Evolutionary conservation across 2,113 vertebrate species (phyloP).

Genomic region (Oncorhynchus tshawytscha): DNA sequence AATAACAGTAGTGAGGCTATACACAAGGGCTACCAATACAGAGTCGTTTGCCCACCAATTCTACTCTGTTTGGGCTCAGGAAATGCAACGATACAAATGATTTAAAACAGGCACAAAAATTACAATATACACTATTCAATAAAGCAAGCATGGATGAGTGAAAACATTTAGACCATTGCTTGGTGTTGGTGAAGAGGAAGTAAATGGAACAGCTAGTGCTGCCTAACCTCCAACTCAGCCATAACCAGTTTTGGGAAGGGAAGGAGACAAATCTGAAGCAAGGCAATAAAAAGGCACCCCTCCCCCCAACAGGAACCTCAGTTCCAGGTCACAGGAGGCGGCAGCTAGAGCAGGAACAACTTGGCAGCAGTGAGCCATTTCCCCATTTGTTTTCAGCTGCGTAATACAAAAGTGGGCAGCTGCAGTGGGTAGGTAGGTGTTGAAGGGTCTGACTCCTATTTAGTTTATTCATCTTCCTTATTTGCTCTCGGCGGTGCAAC

Average conservation of each 20-base stretch:
- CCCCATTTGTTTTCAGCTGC: constrained; percentile 31
- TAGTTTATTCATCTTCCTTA: constrained; percentile 26
- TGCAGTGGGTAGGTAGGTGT: too few relatives aligned
- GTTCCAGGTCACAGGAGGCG: constrained; percentile 29
- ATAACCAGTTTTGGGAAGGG: neutral
- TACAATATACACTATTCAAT: neutral
- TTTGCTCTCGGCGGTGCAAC: constrained; percentile 28
- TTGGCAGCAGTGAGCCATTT: constrained; percentile 4
- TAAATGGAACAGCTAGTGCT: neutral
- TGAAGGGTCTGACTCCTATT: constrained; percentile 5
- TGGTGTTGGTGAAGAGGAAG: neutral
- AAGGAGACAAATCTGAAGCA: constrained; percentile 6
- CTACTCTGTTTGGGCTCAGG: neutral
- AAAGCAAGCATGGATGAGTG: neutral
- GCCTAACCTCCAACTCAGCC: constrained; percentile 12
- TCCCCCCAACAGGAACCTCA: constrained; percentile 22
- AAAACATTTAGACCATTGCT: neutral
- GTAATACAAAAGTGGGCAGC: too few relatives aligned
- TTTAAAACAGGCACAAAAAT: too few relatives aligned
- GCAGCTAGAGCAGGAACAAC: constrained; percentile 21
- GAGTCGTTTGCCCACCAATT: neutral
- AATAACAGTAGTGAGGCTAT: too few relatives aligned
- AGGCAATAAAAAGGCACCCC: neutral
- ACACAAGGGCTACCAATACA: too few relatives aligned
- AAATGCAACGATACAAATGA: neutral